Evolutionary conservation across 2,888 invertebrate genomes (phyloP), one percentile per base, ranked within the genome.

Genomic region (Nomada ruficornis): DNA sequence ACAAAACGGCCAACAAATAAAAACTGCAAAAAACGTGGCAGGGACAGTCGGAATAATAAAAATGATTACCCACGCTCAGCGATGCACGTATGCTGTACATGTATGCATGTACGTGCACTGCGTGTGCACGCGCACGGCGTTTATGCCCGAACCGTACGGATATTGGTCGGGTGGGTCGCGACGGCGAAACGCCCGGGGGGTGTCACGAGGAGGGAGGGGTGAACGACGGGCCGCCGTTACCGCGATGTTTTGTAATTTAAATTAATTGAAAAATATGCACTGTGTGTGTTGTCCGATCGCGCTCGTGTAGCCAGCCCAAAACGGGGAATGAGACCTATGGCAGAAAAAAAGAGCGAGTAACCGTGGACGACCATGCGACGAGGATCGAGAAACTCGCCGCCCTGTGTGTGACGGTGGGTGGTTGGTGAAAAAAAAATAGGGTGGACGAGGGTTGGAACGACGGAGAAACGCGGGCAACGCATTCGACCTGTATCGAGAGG

Each of bases 241-340:
- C 90, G 89, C 91, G 91, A 91, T 91, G 91, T 92, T 93, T 93
- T 93, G 93, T 92, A 92, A 93, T 93, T 93, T 92, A 93, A 93
- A 93, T 93, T 93, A 93, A 93, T 93, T 92, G 93, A 93, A 93
- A 93, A 93, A 93, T 93, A 93, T 93, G 93, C 93, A 92, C 90
- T 90, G 90, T 91, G 89, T 90, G 90, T 88, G 93, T 91, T 91
- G 91, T 91, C 89, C 88, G 90, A 90, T 92, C 90, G 89, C 87
- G 87, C 86, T 86, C 87, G 86, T 85, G 85, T 87, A 65, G 86
- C 81, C 76, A 63, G 70, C 67, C 79, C 81, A 84, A 84, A 83
- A 84, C 86, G 71, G 85, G 75, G 77, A 79, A 75, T 70, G 86
- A 83, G 85, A 86, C 73, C 72, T 29, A 77, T n/a, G 55, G 71